Evolutionary conservation across 1,140 invertebrate genomes (phyloP), one percentile per base, ranked within the genome.

Genomic region (Drosophila parvula): DNA sequence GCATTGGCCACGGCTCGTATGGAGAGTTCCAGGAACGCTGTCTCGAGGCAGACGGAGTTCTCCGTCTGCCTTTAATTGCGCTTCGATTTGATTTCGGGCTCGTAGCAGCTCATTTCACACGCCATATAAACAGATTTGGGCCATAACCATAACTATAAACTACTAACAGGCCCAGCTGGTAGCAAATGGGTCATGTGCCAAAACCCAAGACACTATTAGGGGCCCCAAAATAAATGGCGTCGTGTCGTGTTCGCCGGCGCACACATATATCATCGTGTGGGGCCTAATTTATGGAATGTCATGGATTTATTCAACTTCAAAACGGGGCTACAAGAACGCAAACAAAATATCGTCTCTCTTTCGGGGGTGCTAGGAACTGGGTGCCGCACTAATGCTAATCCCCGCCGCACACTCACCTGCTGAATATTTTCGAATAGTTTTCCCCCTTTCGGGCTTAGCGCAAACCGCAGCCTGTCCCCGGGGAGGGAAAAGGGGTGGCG

Each of bases 111-210:
- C 57, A 47, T 62, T 63, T 74, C 71, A 76, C 59, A 75, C 67
- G 63, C 63, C 48, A 70, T 41, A 38, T 28, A 48, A 27, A 53
- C 47, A 32, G 36, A 67, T 65, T 53, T 53, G n/a, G 36, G 36
- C 18, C 64, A 36, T 53, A 65, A n/a, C 36, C 32, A 69, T 50
- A 38, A 50, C 58, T 22, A 62, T 58, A 36, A 53, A 51, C 16
- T 53, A 58, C 44, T 41, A 53, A 16, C 28, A 47, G 62, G 47
- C 32, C 41, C 50, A 64, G 60, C 62, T 75, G 58, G 22, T 47
- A 18, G 38, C 8, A 84, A 84, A 50, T 73, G 78, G 78, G 82
- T 79, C 78, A 85, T 63, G 62, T 70, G 78, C 63, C 50, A 75
- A 79, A 80, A 59, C 47, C 58, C 27, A 57, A 67, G 45, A 63